Base-by-base conservation (phyloP, 2,113 vertebrate species). In the Cranoglanis bouderius region DNA sequence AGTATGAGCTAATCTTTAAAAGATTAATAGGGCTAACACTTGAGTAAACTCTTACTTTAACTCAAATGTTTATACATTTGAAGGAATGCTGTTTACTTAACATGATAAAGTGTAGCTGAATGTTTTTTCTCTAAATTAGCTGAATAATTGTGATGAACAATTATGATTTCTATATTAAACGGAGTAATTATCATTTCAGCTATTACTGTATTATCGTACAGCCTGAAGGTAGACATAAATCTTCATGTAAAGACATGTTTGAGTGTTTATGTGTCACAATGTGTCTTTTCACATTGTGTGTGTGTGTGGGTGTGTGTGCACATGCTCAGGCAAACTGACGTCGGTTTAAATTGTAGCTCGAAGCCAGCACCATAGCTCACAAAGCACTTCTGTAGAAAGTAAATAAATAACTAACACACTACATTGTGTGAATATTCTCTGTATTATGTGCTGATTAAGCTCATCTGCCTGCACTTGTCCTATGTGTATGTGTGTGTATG, bases 221-320 rank as follows among this genome's bases (percentile, higher is more conserved):
- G 32, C 81, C 57, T 10, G 29, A 61, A 72, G 61, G 35, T 67
- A 9, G 75, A 85, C 77, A 85, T 78, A 70, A 77, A 57, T 67
- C 83, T 70, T 80, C 75, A 85, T 70, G 83, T 80, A n/a, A 70
- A 55, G 75, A 85, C 88, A 67, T 57, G 88, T 53, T 81, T 7
- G 38, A 77, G 70, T 84, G n/a, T 61, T 1, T 67, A 70, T 43
- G 46, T 49, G 46, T 49, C 46, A 49, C 46, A 49, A 32, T 81
- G 32, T 26, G 51, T 43, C 61, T 72, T 72, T 82, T 72, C 35
- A 7, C 86, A 82, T 67, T 57, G 67, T 46, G 70, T 87, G 86
- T 87, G 75, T 82, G 87, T 43, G 53, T 40, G 38, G 4, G 85
- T 40, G 70, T 77, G 70, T 77, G 24, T 46, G n/a, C 51, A 57